Conservation (phyloP, 1,140 invertebrate genomes). For the Triops cancriformis region DNA sequence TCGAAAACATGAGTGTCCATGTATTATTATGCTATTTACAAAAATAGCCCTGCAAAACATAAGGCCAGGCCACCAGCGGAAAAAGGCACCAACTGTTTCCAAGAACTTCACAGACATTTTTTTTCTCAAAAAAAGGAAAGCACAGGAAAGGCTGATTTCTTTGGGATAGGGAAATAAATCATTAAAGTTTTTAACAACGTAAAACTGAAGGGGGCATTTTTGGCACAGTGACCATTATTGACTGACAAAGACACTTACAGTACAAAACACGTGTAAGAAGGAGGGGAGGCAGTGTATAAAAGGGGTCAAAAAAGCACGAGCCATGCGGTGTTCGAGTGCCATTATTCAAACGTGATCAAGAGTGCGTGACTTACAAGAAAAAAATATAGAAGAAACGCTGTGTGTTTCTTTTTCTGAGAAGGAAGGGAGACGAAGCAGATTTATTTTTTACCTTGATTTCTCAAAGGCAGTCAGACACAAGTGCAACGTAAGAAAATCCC, state of each 20-base stretch:
- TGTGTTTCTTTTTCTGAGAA: not conserved
- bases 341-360: conserved; percentile 14
- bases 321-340: conserved; percentile 1
- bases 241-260: conserved; percentile 1
- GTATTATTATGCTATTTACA: conserved; percentile 7
- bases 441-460: conserved; percentile 4
- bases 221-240: conserved; percentile 5
- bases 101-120: not conserved
- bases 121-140: not conserved
- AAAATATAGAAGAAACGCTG: not conserved
- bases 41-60: conserved; percentile 10
- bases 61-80: conserved; percentile 11
- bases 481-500: conserved; percentile 10
- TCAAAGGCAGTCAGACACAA: conserved; percentile 2
- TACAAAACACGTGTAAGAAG: not conserved
- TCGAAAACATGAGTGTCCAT: not conserved
- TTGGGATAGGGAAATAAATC: not conserved
- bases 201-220: not conserved
- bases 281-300: conserved; percentile 9
- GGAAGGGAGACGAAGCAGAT: not conserved
- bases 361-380: not conserved
- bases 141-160: conserved; percentile 5
- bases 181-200: not conserved
- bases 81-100: conserved; percentile 4
- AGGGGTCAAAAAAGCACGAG: not conserved